These are phyloP conservation scores for Phymanthus crucifer DNA, from an alignment of 92 coral and sea anemone genomes.

Conservation along the genomic window DNA sequence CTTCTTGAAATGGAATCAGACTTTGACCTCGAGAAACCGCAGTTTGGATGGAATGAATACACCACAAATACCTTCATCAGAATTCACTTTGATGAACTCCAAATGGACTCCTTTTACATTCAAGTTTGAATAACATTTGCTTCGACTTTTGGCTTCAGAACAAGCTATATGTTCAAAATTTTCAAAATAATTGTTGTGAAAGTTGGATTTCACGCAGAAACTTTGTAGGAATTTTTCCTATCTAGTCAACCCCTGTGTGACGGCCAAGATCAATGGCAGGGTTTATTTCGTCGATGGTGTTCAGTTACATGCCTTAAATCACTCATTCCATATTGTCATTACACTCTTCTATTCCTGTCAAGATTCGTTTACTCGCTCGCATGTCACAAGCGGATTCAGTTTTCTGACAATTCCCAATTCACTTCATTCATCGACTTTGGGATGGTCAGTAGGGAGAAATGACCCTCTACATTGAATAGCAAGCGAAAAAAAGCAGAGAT, in stretches of 20 bases:
- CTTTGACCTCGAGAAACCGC: background rate
- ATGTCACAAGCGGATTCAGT: background rate
- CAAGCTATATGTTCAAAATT: background rate
- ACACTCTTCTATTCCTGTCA: background rate
- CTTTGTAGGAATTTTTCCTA: background rate
- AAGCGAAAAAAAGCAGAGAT: background rate
- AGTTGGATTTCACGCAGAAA: background rate
- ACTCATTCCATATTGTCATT: constrained; percentile 5
- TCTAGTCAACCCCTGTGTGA: background rate
- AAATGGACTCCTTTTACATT: background rate
- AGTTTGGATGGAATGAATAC: background rate
- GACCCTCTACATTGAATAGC: background rate
- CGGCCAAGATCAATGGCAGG: background rate
- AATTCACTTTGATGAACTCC: background rate
- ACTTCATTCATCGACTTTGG: background rate
- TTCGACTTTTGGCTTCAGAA: background rate
- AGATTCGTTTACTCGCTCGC: background rate
- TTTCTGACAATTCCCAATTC: background rate
- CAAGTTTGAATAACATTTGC: background rate
- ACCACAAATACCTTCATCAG: background rate
- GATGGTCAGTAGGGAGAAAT: background rate
- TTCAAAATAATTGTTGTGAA: background rate
- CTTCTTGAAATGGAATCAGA: background rate
- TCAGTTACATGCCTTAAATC: background rate
- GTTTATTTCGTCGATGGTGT: background rate